Conservation (phyloP, 2,888 invertebrate species). For the Galeruca laticollis region DNA sequence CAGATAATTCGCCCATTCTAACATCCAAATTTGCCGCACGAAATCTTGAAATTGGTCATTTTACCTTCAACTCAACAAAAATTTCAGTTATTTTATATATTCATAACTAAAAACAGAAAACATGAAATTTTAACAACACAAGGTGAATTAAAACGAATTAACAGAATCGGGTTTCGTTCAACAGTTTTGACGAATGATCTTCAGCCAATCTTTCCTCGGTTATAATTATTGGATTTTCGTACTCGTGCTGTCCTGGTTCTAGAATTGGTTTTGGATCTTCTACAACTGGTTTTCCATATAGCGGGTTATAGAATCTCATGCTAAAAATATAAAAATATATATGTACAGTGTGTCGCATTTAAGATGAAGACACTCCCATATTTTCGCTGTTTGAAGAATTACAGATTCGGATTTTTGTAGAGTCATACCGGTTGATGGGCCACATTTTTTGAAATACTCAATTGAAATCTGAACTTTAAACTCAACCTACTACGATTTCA, state of each 20-base stretch:
- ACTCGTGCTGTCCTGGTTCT: conserved; percentile 61
- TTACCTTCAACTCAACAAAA: background rate
- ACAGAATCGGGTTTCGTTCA: conserved; percentile 14
- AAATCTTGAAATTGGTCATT: too few species aligned
- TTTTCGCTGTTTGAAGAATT: too few species aligned
- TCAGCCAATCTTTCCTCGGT: conserved; percentile 24
- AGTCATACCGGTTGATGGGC: too few species aligned
- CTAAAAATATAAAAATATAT: conserved; percentile 48
- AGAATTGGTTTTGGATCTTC: conserved; percentile 54
- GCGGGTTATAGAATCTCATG: conserved; percentile 62
- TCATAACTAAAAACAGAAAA: background rate
- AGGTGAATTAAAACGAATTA: conserved; percentile 8
- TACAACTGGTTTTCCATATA: conserved; percentile 52
- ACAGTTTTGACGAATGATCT: conserved; percentile 9
- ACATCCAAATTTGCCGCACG: too few species aligned
- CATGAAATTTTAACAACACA: conserved; percentile 15
- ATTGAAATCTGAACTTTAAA: too few species aligned
- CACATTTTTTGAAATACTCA: too few species aligned
- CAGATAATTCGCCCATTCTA: background rate
- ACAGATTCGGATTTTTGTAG: too few species aligned
- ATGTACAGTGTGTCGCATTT: too few species aligned
- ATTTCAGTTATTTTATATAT: background rate
- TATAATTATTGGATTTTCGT: conserved; percentile 56
- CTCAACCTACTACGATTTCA: too few species aligned
- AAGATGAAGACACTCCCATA: too few species aligned